Conservation (phyloP, 2,113 vertebrate genomes). For the Piaya cayana region DNA sequence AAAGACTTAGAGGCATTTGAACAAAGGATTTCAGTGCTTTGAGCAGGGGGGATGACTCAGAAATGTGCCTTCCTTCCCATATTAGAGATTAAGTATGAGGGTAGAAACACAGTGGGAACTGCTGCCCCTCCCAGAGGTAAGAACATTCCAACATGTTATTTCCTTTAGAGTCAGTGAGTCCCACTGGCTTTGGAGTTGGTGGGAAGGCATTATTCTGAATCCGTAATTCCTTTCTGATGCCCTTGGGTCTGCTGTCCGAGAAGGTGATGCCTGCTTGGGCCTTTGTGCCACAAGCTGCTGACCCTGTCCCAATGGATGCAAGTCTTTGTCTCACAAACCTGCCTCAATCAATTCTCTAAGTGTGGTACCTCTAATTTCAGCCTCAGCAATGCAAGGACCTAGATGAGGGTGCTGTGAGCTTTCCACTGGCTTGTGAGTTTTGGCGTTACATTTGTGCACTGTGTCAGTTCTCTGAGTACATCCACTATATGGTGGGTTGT, state of each 20-base stretch:
- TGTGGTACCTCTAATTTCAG: background rate
- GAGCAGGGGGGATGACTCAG: background rate
- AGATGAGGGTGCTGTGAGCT: background rate
- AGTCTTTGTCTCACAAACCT: background rate
- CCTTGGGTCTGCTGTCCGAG: background rate
- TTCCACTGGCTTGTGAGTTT: background rate
- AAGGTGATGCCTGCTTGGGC: background rate
- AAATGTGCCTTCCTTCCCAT: background rate
- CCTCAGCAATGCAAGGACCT: background rate
- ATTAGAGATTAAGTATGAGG: background rate
- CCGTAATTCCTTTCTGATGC: background rate
- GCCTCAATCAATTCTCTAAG: accelerated
- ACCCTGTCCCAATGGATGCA: background rate
- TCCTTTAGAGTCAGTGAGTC: background rate
- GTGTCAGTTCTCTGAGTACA: accelerated
- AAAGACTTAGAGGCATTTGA: background rate
- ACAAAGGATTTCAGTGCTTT: accelerated
- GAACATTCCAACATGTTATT: accelerated
- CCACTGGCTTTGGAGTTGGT: background rate
- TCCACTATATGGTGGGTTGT: accelerated
- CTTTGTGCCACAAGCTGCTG: background rate
- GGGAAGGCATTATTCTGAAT: background rate
- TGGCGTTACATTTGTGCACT: background rate
- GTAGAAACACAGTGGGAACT: background rate
- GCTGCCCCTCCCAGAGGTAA: accelerated